These are phyloP conservation scores for Microtus montanus DNA, from an alignment of 2,113 vertebrate genomes.

Conservation along the genomic window DNA sequence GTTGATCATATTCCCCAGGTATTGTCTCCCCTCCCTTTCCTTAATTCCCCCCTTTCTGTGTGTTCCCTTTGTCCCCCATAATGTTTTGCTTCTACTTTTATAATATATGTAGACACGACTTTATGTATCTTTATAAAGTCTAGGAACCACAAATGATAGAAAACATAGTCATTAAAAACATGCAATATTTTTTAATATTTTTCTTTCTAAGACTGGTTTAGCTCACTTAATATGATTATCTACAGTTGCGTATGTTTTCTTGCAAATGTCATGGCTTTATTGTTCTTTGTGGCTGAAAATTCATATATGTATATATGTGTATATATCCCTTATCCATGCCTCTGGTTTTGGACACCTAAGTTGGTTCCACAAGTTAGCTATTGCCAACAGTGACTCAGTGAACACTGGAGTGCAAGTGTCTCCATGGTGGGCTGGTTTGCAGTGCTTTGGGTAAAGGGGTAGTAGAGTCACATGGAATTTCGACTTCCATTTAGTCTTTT, in stretches of 20 bases:
- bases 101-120: not conserved
- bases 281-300: not conserved
- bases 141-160: not conserved
- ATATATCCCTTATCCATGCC: not conserved
- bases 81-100: not conserved
- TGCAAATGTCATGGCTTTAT: not conserved
- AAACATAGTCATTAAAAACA: not conserved
- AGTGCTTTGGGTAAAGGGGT: not conserved
- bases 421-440: not conserved
- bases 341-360: not conserved
- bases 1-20: not conserved
- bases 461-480: not conserved
- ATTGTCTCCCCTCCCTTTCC: not conserved
- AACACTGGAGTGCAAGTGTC: not conserved
- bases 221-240: not conserved
- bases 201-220: not conserved
- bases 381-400: not conserved
- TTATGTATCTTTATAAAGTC: not conserved
- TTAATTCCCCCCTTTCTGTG: not conserved
- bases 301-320: not conserved
- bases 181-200: not conserved
- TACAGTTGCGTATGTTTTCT: not conserved
- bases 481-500: not conserved
- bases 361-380: not conserved
- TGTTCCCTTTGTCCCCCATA: not conserved